Conservation (phyloP, 2,797 vertebrate genomes). For the Euphonia xanthogaster region DNA sequence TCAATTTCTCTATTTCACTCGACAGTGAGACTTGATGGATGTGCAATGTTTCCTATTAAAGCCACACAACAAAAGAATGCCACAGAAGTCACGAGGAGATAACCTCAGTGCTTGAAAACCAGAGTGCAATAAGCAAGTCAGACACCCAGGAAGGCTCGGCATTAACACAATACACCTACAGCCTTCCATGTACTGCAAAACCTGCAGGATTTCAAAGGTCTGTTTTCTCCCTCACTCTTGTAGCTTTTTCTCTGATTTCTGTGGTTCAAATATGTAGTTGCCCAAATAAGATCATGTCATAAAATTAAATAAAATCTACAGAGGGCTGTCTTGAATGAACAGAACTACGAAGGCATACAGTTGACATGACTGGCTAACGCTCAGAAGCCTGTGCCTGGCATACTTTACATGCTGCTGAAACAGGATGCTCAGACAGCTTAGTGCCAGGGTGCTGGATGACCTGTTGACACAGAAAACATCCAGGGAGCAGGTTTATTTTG, state of each 20-base stretch:
- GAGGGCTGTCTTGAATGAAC: background rate
- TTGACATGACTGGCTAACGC: background rate
- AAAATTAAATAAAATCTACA: background rate
- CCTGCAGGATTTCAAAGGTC: background rate
- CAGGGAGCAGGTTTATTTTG: background rate
- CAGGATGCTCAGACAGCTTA: background rate
- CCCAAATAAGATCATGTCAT: background rate
- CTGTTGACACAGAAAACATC: constrained; percentile 5
- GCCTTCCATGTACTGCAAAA: background rate
- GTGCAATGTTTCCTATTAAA: background rate
- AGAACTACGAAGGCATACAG: background rate
- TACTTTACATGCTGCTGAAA: background rate
- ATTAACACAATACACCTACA: background rate
- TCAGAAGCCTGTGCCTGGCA: background rate
- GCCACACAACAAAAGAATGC: background rate
- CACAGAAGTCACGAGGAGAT: background rate
- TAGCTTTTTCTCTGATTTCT: background rate
- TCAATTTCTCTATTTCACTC: background rate
- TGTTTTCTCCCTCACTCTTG: background rate
- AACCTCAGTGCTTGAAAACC: background rate
- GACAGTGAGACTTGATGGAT: background rate
- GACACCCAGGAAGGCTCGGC: background rate
- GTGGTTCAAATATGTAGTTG: background rate
- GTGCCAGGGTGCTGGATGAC: background rate
- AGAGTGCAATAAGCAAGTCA: background rate